A percentile compares a stretch with the other conserved stretches of the same genome.
Conservation (phyloP, 2,888 invertebrate genomes). For the Tetanocera ferruginea region DNA sequence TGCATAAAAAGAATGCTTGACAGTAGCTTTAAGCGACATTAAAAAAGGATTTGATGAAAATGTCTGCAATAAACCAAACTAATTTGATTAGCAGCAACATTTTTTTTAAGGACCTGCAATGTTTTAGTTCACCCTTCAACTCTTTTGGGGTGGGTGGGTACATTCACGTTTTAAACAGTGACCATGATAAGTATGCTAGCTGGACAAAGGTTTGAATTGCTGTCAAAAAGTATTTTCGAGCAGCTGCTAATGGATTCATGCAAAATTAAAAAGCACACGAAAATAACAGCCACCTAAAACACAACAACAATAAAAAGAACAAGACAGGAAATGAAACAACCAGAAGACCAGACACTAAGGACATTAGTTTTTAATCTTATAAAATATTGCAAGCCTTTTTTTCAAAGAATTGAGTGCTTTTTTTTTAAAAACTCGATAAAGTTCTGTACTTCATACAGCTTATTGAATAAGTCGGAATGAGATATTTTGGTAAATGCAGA, state of each 20-base stretch:
- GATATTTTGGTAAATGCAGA: not conserved
- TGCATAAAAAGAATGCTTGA: not conserved
- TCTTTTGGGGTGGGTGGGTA: not conserved
- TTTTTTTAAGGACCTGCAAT: not conserved
- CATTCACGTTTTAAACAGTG: conserved; percentile 12
- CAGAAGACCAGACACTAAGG: not conserved
- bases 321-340: not conserved
- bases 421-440: not conserved
- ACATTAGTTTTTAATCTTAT: conserved; percentile 16
- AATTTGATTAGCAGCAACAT: conserved; percentile 58
- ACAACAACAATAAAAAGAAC: not conserved
- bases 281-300: conserved; percentile 27
- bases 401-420: not conserved
- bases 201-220: conserved; percentile 41
- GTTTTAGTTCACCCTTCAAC: not conserved
- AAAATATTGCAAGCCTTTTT: not conserved
- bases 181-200: not conserved
- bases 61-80: conserved; percentile 50
- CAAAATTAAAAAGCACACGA: conserved; percentile 62
- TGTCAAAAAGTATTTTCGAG: conserved; percentile 39
- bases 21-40: conserved; percentile 44
- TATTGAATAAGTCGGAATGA: not conserved
- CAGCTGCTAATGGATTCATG: conserved; percentile 53
- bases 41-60: conserved; percentile 44
- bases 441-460: not conserved